Conservation (phyloP, 2,797 vertebrate genomes). For the Periparus ater region DNA sequence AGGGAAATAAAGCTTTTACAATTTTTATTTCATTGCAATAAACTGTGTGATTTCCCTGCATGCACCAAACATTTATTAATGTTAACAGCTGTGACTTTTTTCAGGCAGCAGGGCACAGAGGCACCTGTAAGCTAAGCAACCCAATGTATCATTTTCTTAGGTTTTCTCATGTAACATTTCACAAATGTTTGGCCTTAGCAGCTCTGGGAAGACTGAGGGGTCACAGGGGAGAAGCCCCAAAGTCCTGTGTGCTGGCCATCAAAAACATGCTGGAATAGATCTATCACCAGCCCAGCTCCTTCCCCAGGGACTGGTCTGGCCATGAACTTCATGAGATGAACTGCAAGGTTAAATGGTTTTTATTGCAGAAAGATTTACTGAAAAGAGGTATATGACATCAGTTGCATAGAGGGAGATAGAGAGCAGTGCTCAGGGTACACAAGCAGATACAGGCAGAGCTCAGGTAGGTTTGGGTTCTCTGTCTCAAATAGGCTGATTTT, state of each 20-base stretch:
- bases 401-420: neutral
- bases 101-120: neutral
- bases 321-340: neutral
- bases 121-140: neutral
- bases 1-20: neutral
- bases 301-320: neutral
- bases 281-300: neutral
- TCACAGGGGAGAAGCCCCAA: accelerated
- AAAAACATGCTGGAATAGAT: neutral
- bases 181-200: accelerated
- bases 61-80: neutral
- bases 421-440: accelerated
- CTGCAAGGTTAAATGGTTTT: neutral
- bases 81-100: neutral
- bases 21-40: neutral
- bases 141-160: neutral
- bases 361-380: neutral
- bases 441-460: neutral
- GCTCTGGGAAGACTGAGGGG: neutral
- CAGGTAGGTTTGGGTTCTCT: neutral
- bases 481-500: neutral
- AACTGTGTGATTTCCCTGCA: neutral
- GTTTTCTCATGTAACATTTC: neutral
- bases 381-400: neutral
- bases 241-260: neutral